Conservation (phyloP, 2,113 vertebrate genomes). For the Rhynchomys soricoides region DNA sequence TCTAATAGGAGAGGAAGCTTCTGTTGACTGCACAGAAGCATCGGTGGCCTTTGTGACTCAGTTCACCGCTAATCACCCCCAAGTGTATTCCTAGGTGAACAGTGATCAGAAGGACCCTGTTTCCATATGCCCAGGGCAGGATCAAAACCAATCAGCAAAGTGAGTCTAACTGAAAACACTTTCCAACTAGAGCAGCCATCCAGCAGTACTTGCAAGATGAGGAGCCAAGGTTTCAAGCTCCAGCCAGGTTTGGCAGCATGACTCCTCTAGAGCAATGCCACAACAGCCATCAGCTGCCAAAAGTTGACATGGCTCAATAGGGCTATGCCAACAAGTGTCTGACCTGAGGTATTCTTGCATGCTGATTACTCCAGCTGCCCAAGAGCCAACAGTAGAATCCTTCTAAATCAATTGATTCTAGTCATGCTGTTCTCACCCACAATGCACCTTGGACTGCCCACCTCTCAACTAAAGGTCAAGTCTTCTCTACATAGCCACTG, state of each 20-base stretch:
- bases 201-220: neutral
- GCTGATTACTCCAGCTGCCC: conserved; percentile 53
- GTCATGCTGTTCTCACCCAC: conserved; percentile 31
- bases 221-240: neutral
- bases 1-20: conserved; percentile 6
- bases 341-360: conserved; percentile 58
- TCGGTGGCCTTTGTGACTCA: conserved; percentile 21
- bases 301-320: neutral
- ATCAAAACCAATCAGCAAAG: conserved; percentile 19
- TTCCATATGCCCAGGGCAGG: conserved; percentile 52
- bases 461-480: neutral
- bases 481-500: neutral
- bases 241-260: neutral
- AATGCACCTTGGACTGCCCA: neutral
- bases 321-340: conserved; percentile 67
- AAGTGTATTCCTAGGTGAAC: neutral
- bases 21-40: conserved; percentile 58
- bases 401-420: neutral
- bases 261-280: neutral
- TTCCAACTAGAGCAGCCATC: neutral
- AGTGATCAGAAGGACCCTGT: neutral
- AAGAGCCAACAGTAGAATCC: conserved; percentile 50
- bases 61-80: neutral
- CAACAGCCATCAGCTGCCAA: conserved; percentile 17
- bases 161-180: neutral